Evolutionary conservation across 2,888 invertebrate genomes (phyloP).

Genomic region (Epinotia nisella): DNA sequence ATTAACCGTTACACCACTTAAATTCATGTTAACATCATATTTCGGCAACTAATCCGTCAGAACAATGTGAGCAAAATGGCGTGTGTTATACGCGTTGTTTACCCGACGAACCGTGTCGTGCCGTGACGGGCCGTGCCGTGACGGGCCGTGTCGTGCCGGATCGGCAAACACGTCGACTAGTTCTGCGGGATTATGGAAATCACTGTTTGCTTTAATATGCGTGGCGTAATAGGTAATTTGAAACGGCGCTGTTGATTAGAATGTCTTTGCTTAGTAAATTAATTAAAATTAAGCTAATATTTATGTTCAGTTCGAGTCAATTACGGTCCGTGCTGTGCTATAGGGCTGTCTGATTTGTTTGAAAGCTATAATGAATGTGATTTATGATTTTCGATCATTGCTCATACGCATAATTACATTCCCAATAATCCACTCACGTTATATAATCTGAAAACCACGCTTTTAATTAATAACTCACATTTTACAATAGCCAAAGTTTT

Average conservation of each 20-base stretch:
- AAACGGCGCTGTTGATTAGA: conserved; percentile 35
- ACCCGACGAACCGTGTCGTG: conserved; percentile 13
- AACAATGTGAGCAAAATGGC: conserved; percentile 31
- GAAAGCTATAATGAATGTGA: conserved; percentile 23
- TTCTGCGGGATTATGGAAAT: conserved; percentile 38
- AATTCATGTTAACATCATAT: conserved; percentile 18
- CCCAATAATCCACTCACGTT: too few relatives aligned
- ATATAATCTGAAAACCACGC: too few relatives aligned
- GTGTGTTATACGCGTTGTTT: conserved; percentile 23
- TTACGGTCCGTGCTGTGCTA: background rate
- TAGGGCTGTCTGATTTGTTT: conserved; percentile 31
- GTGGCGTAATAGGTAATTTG: conserved; percentile 38
- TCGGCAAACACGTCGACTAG: conserved; percentile 28
- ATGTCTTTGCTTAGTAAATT: conserved; percentile 39
- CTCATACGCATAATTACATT: too few relatives aligned
- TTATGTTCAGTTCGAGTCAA: conserved; percentile 18
- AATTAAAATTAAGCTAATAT: conserved; percentile 41
- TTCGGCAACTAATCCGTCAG: conserved; percentile 23
- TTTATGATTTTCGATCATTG: background rate
- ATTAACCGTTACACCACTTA: background rate
- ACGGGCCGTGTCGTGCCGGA: conserved; percentile 35
- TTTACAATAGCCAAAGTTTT: too few relatives aligned
- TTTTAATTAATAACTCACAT: too few relatives aligned
- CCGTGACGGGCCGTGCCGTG: conserved; percentile 33
- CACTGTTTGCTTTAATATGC: conserved; percentile 42